Base-by-base conservation (phyloP, 2,113 vertebrate species). In the Hiodon alosoides region DNA sequence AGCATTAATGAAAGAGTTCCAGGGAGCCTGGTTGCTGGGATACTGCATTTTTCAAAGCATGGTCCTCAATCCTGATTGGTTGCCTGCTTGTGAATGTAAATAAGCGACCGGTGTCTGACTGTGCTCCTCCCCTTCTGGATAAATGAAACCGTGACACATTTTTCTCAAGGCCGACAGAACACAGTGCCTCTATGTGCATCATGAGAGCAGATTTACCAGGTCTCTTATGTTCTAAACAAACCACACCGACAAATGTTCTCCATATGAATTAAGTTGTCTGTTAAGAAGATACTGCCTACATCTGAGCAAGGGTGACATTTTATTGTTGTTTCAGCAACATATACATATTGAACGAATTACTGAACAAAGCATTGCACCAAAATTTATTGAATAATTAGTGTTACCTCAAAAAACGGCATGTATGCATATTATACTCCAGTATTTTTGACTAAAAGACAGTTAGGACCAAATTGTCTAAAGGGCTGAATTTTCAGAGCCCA, bases 11-110 rank as follows among this genome's bases (percentile, higher is more conserved):
- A 67, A 50, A 72, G 68, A 51, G 7, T 50, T 48, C 8, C 17
- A 74, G 62, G 64, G 10, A 8, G 55, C 50, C 46, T 64, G 69
- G 64, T 75, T 80, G 79, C 69, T 48, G 74, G 67, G 69, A 80
- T 69, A 75, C 69, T 16, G 57, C 48, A 51, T 64, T 59, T 75
- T 75, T 78, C 66, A 77, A 75, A 16, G 11, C 65, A 4, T n/a
- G 65, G 58, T 7, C 4, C 65, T 65, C 60, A 16, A 13, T 65
- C 55, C 62, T 4, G 46, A 73, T 58, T 80, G 73, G 59, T 61
- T 14, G 72, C 62, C 50, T 75, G 79, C 57, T 57, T 57, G 31
- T 60, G 53, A 67, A 80, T 75, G 64, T 48, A 58, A 77, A 80
- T 75, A 9, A 80, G 16, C 2, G 5, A 10, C 61, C 14, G 72